Evolutionary conservation across 2,797 vertebrate genomes (phyloP), one percentile per base, ranked within the genome.

Genomic region (Vipera ursinii): DNA sequence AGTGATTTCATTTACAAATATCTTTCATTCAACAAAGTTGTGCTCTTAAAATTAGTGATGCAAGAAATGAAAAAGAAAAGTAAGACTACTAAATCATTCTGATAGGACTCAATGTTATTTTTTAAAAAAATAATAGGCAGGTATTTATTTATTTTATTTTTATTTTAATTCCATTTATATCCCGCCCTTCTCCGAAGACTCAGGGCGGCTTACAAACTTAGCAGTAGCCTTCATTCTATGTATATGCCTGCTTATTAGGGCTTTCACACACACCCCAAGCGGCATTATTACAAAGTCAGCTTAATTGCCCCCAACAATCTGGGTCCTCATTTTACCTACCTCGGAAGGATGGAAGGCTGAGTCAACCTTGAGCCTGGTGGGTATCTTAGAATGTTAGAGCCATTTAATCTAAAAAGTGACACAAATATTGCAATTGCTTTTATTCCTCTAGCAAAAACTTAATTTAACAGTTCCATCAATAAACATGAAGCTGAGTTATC

Each of bases 381-480:
- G 32, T 10, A 26, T 89, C 86, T 89, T 59, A 60, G 57, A 82
- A 3, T 82, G 38, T 65, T 93, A 88, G 44, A 59, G 91, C 89
- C 88, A 65, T 5, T 91, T 92, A 88, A 93, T 86, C 38, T 90
- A 86, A 87, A 93, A 92, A 55, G 88, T 69, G 56, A 51, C 69
- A 51, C 3, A 90, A 78, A 91, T 86, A 26, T 22, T 93, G 12
- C 60, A 65, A 44, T 87, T 91, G 86, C 59, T 26, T 87, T 87
- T 51, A n/a, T 22, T 20, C 15, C 32, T 15, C 51, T 92, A 0
- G 2, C 51, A 73, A 85, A 89, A 85, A 26, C 44, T 87, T 1
- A 88, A 90, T 61, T 69, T 44, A 55, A 69, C 48, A 92, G 78
- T 87, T 78, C 78, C 24, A 86, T 95, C 93, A 82, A 53, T 94